Base-by-base conservation (phyloP, 2,113 vertebrate species). In the Ptyas mucosa region DNA sequence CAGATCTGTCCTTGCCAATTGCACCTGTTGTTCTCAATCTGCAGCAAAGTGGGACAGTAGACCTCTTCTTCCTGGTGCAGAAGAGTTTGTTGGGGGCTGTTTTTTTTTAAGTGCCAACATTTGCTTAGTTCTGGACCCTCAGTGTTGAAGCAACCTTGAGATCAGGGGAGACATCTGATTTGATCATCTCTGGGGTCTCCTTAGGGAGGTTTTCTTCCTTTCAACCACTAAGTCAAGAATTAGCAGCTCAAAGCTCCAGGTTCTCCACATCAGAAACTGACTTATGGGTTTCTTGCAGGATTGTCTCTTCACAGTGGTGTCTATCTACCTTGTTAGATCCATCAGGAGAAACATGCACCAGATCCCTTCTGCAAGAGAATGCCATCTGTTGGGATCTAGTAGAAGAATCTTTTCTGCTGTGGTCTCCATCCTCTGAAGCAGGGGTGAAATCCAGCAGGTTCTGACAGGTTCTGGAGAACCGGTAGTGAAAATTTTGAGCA, bases 1-100 rank as follows among this genome's bases (percentile, higher is more conserved):
- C 55, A 57, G 49, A 29, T 6, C 49, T 20, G n/a, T 15, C 55
- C n/a, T 69, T 88, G 58, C 86, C 86, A 88, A 43, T 88, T 5
- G 91, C 49, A 88, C 91, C 91, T 92, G 91, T 88, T 54, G 24
- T 92, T 75, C 54, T 54, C 54, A 75, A 88, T 26, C 54, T 26
- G 14, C 53, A 21, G 52, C n/a, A 29, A 5, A 11, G 54, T 75
- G n/a, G 14, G 43, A 23, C 12, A 18, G 4, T 58, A 88, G n/a
- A 43, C 9, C 26, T 11, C 85, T 39, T 53, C 52, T 64, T 91
- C 29, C 26, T 26, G 3, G 2, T 51, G 24, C 43, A 46, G 26
- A 5, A 15, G n/a, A 7, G 23, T 90, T 20, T 46, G 12, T 39
- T 23, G 10, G 8, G 21, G 21, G 81, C 21, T 64, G 11, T 64